Percentiles rank a stretch among this genome's conserved stretches.
phyloP scores from a whole-genome alignment of 2,113 vertebrate genomes.

The Sciurus niger region DNA sequence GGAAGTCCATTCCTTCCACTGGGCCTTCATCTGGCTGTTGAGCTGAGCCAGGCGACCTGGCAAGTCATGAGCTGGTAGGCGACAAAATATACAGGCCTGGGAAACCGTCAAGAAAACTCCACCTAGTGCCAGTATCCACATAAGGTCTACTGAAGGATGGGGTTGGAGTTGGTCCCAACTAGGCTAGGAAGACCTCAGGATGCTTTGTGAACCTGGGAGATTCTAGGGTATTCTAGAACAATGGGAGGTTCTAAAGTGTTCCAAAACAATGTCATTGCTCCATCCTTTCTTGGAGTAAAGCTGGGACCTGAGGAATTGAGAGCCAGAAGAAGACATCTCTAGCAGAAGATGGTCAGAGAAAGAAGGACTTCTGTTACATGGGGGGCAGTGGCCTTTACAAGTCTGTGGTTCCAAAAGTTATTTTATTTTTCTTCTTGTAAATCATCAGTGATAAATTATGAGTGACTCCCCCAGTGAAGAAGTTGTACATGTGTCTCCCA shows the following conservation, averaged over 20 bases:
- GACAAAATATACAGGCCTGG: slow-evolving; percentile 83
- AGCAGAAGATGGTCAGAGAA: not conserved
- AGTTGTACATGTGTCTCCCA: not conserved
- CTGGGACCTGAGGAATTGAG: not conserved
- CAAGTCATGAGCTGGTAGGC: slow-evolving; percentile 67
- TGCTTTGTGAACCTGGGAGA: not conserved
- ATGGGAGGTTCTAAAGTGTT: slow-evolving; percentile 58
- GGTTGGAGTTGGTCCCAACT: not conserved
- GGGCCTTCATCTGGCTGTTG: slow-evolving; percentile 37
- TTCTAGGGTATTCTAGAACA: slow-evolving; percentile 59
- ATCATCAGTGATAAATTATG: slow-evolving; percentile 58
- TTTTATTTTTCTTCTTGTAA: slow-evolving; percentile 81
- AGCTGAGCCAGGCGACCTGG: slow-evolving; percentile 62
- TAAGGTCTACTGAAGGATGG: not conserved
- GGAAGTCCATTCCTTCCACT: slow-evolving; percentile 66
- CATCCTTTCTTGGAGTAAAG: not conserved
- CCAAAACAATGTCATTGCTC: slow-evolving; percentile 33
- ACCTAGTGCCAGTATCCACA: slow-evolving; percentile 71
- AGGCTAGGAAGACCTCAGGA: not conserved
- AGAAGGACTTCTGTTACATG: not conserved
- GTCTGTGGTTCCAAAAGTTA: slow-evolving; percentile 65
- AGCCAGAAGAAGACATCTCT: not conserved
- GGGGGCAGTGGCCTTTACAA: slow-evolving; percentile 26
- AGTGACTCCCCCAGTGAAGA: not conserved
- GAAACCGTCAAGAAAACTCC: slow-evolving; percentile 20